phyloP scores from a whole-genome alignment of 1,140 invertebrate species.

The Heliconius nattereri region DNA sequence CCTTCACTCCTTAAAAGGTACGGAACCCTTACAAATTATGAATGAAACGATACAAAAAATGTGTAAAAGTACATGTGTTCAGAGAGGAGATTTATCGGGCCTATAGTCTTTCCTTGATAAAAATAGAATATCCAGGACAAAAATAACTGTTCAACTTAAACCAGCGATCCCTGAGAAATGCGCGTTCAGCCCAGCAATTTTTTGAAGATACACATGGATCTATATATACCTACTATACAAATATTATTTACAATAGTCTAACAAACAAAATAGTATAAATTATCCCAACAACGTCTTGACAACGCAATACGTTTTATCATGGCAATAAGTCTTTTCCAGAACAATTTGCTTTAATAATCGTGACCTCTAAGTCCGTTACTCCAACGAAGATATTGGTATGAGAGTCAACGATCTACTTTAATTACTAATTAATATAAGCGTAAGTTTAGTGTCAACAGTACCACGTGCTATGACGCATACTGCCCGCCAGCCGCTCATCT shows the following conservation, averaged over 20 bases:
- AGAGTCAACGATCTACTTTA: slow-evolving; percentile 22
- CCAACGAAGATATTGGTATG: slow-evolving; percentile 1
- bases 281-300: neutral
- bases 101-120: no score
- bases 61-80: no score
- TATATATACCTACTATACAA: neutral
- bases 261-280: neutral
- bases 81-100: no score
- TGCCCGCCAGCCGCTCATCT: neutral
- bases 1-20: no score
- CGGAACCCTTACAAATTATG: no score
- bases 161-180: no score
- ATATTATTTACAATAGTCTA: neutral
- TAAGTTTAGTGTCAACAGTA: neutral
- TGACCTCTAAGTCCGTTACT: slow-evolving; percentile 6
- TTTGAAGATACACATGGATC: neutral
- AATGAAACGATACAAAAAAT: no score
- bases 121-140: no score
- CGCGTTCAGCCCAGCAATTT: no score
- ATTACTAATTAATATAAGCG: slow-evolving; percentile 7
- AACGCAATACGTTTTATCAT: neutral
- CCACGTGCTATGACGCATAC: slow-evolving; percentile 13
- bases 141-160: no score
- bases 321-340: neutral
- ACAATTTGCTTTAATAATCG: slow-evolving; percentile 5